Base-by-base conservation (phyloP, 2,797 vertebrate genomes). In the Cyprinodon diabolis region DNA sequence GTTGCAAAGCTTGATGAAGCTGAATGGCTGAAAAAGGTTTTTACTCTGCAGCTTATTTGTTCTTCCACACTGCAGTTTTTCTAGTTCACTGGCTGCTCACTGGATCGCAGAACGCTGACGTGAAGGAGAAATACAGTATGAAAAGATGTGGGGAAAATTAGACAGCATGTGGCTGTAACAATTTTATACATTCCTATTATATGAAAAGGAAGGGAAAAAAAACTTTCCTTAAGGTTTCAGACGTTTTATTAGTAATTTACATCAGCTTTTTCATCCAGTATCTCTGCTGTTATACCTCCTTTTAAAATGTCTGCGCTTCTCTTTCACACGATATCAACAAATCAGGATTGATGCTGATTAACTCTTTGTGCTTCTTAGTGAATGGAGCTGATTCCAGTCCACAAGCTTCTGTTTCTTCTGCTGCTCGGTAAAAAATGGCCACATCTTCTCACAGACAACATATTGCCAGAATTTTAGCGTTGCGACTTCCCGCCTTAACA, bases 11-110 rank as follows among this genome's bases (percentile, higher is more conserved):
- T 45, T 47, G 40, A 47, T 23, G 62, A 23, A 47, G 62, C 62
- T 65, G 62, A 65, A 56, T 15, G 55, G 55, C 55, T 25, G 23
- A 23, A 56, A 65, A 45, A 2, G n/a, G 49, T 15, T 57, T 12
- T 56, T 43, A 48, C 56, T 76, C 7, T 6, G 40, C 57, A 60
- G 73, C 68, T 79, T 67, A 35, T 81, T 78, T 76, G 74, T 74
- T 70, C 54, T 69, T 74, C 79, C 57, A 75, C 56, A 65, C 82
- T 83, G 88, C 90, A 86, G 9, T 87, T 91, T 91, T 90, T 94
- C 86, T 86, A 84, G 88, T 80, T 93, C 89, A 90, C 10, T n/a
- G 66, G 60, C 10, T 83, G 55, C 74, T 72, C 6, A 3, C n/a
- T 23, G 55, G 55, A 23, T 25, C 55, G 23, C 52, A 54, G 37